These are phyloP conservation scores for Caretta caretta DNA, from an alignment of 2,113 vertebrate species.

Conservation along the genomic window DNA sequence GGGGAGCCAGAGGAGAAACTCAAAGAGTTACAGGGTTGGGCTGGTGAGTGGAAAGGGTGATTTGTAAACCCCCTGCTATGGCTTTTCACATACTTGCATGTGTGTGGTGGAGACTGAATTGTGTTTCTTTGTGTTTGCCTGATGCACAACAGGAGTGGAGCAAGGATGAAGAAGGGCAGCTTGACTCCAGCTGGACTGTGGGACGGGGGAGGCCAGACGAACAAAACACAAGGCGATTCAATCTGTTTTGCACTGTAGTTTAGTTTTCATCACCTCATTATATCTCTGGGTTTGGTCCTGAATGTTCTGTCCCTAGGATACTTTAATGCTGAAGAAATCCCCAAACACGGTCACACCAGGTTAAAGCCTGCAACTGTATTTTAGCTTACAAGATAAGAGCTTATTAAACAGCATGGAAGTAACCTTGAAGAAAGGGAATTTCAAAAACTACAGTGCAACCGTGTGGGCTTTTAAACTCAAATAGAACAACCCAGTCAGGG, in stretches of 20 bases:
- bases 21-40: background rate
- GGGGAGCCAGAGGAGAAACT: background rate
- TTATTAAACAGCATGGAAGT: conserved; percentile 23
- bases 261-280: conserved; percentile 16
- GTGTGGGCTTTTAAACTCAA: background rate
- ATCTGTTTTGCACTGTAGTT: background rate
- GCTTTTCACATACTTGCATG: background rate
- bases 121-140: rapidly evolving
- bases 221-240: background rate
- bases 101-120: background rate
- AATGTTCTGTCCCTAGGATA: background rate
- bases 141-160: background rate
- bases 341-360: background rate
- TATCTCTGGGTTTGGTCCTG: conserved; percentile 23
- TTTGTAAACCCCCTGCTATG: background rate
- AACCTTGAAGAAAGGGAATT: conserved; percentile 59
- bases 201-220: background rate
- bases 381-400: conserved; percentile 41
- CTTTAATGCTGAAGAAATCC: background rate
- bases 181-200: rapidly evolving
- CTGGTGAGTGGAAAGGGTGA: background rate
- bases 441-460: conserved; percentile 1
- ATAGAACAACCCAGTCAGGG: background rate
- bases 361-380: conserved; percentile 32
- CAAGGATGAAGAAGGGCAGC: background rate